Evolutionary conservation across 2,888 invertebrate genomes (phyloP), one percentile per base, ranked within the genome.

Genomic region (Nomada flava): DNA sequence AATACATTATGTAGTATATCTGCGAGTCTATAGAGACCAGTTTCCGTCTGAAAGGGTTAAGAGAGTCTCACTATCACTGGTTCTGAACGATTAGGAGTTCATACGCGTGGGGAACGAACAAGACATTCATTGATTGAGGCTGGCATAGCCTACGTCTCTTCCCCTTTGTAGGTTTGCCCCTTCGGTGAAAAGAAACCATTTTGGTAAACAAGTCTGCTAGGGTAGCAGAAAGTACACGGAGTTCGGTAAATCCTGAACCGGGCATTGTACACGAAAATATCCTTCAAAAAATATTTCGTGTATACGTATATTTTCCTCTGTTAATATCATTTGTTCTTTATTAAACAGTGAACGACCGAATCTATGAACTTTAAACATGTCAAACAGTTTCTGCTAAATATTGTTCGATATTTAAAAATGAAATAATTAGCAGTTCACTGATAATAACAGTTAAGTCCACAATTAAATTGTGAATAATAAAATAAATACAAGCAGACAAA

Each of bases 151-250:
- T 36, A 44, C 52, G 13, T 15, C 47, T 15, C 59, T 72, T 82
- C 18, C 57, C 75, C 62, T 75, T 82, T 65, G 74, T 74, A 60
- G 71, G 47, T 65, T 72, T 50, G n/a, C 62, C 55, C 53, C 44
- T 26, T 55, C 67, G 15, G 63, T 44, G 78, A 63, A 74, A 78
- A 82, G 83, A 83, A 83, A 83, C 78, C 74, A 82, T 74, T 82
- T 84, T 79, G 65, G 83, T 79, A 83, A 84, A 88, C 89, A 88
- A 85, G 79, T 73, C 47, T 86, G 76, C 63, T 76, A 86, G 86
- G 89, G 74, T 65, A 82, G 18, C 72, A 88, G 82, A 52, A 88
- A 18, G 70, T n/a, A 18, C 23, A 10, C 59, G 57, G 77, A 83
- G 77, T 57, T 71, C 15, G n/a, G 5, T 36, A 68, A 36, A 52